phyloP scores from a whole-genome alignment of 1,140 invertebrate genomes.

The Drosophila teissieri region DNA sequence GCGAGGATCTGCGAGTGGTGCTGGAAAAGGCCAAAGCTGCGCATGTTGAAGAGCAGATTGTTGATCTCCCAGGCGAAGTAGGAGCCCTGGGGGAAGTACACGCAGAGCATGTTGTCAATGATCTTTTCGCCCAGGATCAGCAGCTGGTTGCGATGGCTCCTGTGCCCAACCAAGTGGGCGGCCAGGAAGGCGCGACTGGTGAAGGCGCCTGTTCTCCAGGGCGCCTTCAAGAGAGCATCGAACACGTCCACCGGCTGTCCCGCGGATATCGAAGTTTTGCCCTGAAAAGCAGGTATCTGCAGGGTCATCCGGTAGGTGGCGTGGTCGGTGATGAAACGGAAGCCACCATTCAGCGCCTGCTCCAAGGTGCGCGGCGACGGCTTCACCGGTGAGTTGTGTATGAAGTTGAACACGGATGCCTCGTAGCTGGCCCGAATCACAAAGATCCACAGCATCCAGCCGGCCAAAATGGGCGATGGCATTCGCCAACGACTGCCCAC shows the following conservation, averaged over 20 bases:
- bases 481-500: neutral
- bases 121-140: constrained; percentile 45
- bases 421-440: constrained; percentile 57
- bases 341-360: constrained; percentile 22
- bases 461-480: constrained; percentile 7
- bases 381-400: constrained; percentile 61
- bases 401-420: constrained; percentile 56
- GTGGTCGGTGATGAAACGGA: constrained; percentile 53
- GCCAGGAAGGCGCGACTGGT: constrained; percentile 46
- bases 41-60: constrained; percentile 40
- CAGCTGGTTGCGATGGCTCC: neutral
- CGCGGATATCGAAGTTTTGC: constrained; percentile 9
- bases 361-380: constrained; percentile 52
- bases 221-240: constrained; percentile 33
- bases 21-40: constrained; percentile 53
- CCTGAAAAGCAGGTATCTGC: constrained; percentile 11
- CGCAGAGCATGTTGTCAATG: constrained; percentile 60
- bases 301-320: constrained; percentile 57
- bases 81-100: constrained; percentile 54
- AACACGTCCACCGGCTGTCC: constrained; percentile 61
- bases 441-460: constrained; percentile 47
- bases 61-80: constrained; percentile 45
- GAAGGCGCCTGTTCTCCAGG: constrained; percentile 15
- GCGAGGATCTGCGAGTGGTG: constrained; percentile 16
- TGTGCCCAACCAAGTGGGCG: constrained; percentile 28